Conservation (phyloP, 2,888 invertebrate species). For the Kryphioiulus occultus region DNA sequence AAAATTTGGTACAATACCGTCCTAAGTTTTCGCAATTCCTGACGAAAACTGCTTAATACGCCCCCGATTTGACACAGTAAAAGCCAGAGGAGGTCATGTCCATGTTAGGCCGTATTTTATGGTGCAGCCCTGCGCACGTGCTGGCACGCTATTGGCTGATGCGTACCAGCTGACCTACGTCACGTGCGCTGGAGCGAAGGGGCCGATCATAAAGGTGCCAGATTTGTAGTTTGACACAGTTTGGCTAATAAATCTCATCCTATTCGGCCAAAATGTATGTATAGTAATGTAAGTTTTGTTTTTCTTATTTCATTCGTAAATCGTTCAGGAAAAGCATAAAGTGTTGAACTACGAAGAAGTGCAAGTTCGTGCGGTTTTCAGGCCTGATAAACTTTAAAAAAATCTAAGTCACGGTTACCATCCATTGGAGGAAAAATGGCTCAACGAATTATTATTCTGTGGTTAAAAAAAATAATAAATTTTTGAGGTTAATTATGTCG, state of each 20-base stretch:
- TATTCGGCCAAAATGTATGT: not conserved
- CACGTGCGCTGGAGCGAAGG: not conserved
- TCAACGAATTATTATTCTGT: not conserved
- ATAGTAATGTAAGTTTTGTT: not conserved
- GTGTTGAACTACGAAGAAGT: not conserved
- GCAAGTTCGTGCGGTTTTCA: not conserved
- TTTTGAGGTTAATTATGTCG: constrained; percentile 35
- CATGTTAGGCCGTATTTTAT: not conserved
- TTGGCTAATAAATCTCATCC: not conserved
- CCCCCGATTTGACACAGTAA: not conserved
- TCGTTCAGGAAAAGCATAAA: not conserved
- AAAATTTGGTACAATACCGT: not conserved
- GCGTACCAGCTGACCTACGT: not conserved
- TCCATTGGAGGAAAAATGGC: not conserved
- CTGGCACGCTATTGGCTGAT: not conserved
- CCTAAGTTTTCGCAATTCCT: not conserved
- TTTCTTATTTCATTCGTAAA: not conserved
- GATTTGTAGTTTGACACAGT: not conserved
- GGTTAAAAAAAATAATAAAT: not conserved
- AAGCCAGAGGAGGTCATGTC: not conserved
- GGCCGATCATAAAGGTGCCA: not conserved
- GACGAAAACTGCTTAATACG: not conserved
- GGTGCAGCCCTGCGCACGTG: not conserved
- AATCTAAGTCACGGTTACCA: constrained; percentile 25
- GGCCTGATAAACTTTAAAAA: constrained; percentile 3